Percentiles rank a stretch among this genome's conserved stretches.
Evolutionary conservation across 1,140 invertebrate species (phyloP).

Genomic region (Homarus americanus): DNA sequence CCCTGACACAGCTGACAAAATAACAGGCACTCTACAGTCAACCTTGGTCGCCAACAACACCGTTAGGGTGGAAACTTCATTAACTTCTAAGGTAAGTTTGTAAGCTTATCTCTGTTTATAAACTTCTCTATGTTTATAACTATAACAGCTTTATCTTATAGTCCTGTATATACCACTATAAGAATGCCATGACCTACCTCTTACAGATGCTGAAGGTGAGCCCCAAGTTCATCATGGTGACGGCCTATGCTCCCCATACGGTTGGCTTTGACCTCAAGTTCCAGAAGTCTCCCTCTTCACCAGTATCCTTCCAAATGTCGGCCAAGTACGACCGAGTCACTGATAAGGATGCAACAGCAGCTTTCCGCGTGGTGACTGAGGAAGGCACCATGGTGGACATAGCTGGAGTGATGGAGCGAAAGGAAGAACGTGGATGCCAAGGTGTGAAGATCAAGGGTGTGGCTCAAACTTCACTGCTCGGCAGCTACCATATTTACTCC

Average conservation of each 20-base stretch:
- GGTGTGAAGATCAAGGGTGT: constrained; percentile 9
- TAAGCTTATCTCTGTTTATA: too few relatives aligned
- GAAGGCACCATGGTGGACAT: constrained; percentile 20
- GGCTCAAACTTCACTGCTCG: constrained; percentile 12
- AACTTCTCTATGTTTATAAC: too few relatives aligned
- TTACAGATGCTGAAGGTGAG: constrained; percentile 39
- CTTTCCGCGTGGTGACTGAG: constrained; percentile 21
- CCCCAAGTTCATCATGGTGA: constrained; percentile 23
- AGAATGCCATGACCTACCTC: too few relatives aligned
- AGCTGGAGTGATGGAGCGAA: not conserved
- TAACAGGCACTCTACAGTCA: constrained; percentile 28
- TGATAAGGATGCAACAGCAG: not conserved
- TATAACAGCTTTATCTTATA: too few relatives aligned
- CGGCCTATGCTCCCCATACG: constrained; percentile 15
- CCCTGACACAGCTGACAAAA: constrained; percentile 38
- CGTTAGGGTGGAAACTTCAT: constrained; percentile 1
- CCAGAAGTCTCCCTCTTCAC: constrained; percentile 56
- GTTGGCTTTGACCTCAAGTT: constrained; percentile 41
- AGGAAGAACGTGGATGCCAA: constrained; percentile 7
- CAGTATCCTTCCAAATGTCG: constrained; percentile 2
- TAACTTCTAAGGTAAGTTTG: constrained; percentile 41
- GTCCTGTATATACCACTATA: too few relatives aligned
- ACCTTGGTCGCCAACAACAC: constrained; percentile 33
- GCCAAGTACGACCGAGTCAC: constrained; percentile 33
- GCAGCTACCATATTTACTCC: constrained; percentile 28